Evolutionary conservation across 2,888 invertebrate species (phyloP).

Genomic region (Limenitis camilla): DNA sequence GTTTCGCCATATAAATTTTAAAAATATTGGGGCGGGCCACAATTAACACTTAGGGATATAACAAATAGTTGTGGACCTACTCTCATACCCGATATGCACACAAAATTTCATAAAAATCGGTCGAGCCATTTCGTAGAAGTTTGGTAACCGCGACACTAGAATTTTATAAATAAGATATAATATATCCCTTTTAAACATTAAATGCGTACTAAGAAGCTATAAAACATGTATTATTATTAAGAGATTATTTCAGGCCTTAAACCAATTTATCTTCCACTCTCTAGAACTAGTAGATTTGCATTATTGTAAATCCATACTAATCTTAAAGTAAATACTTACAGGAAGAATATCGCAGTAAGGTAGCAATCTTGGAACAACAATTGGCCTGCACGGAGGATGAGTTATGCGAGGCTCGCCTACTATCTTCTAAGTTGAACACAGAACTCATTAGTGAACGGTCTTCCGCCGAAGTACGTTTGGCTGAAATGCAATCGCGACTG

Average conservation of each 20-base stretch:
- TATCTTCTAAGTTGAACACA: conserved; percentile 88
- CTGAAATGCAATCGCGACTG: conserved; percentile 90
- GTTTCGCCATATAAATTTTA: too few relatives aligned
- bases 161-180: neutral
- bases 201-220: neutral
- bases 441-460: conserved; percentile 93
- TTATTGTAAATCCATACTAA: too few relatives aligned
- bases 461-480: conserved; percentile 87
- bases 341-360: conserved; percentile 82
- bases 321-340: conserved; percentile 30
- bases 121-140: neutral
- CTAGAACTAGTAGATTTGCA: too few relatives aligned
- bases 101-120: too few relatives aligned
- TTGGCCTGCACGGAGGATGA: conserved; percentile 91
- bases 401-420: conserved; percentile 86
- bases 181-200: neutral
- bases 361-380: conserved; percentile 86
- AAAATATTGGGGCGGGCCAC: too few relatives aligned
- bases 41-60: too few relatives aligned
- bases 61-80: too few relatives aligned
- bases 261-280: too few relatives aligned
- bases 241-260: too few relatives aligned
- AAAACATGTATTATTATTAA: too few relatives aligned
- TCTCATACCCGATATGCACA: too few relatives aligned
- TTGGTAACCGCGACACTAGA: neutral